Evolutionary conservation across 2,797 vertebrate genomes (phyloP), one percentile per base, ranked within the genome.

Genomic region (Lophius americanus): DNA sequence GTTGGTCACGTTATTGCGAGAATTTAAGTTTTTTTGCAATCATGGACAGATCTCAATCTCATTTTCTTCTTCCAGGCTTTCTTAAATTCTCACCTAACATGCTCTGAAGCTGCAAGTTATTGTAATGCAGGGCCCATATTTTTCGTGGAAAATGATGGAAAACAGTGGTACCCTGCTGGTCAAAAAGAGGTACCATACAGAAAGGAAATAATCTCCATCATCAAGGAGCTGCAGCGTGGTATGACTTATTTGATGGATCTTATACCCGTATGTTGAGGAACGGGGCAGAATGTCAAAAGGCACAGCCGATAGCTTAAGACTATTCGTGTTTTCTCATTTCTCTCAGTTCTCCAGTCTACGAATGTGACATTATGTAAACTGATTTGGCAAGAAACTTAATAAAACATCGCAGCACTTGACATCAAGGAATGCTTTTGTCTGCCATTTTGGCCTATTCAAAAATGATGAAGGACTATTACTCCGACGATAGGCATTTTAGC

Each of bases 381-480:
- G 74, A 81, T 81, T 77, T 82, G 67, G 66, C 64, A 76, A 39
- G 57, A 73, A 81, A 74, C 81, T 83, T 52, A 81, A 77, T 64
- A 48, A 71, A 60, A 67, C 61, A 60, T 77, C 60, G 73, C 53
- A 60, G 54, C 68, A 70, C 66, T 76, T 61, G 49, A 73, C 56
- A 46, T 60, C 51, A 44, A 73, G 67, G 68, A 76, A 61, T 78
- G 76, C 76, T 75, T 73, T 76, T 83, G 75, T 81, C 68, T 67
- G 68, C 68, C 49, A 65, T 79, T 59, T 55, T 8, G 48, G 64
- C 47, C 68, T 65, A 67, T 83, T 88, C 78, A 75, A 46, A 60
- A 75, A 60, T 68, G 47, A 70, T 82, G 71, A 73, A 61, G 65
- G 76, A 51, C 58, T 51, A 65, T 69, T 76, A 65, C 50, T 38